phyloP scores from a whole-genome alignment of 2,888 invertebrate genomes.

The Gisinianus flammeolus region DNA sequence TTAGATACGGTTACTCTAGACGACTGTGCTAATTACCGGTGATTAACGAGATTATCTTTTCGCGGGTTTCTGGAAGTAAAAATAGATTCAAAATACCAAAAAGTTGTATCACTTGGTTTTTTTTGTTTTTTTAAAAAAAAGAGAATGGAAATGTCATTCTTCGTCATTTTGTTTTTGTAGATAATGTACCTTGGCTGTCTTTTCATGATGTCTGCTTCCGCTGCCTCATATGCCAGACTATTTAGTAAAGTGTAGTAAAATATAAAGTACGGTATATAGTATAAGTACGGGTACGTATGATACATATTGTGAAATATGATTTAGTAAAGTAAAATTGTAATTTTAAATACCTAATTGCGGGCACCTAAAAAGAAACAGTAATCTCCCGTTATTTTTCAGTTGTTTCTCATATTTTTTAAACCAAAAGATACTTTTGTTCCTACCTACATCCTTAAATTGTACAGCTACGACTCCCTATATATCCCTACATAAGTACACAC shows the following conservation, averaged over 20 bases:
- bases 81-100: background rate
- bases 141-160: background rate
- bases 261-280: background rate
- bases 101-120: background rate
- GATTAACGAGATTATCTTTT: conserved; percentile 71
- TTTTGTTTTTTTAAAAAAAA: no score
- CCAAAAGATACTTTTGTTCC: no score
- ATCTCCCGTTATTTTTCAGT: background rate
- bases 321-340: no score
- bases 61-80: conserved; percentile 42
- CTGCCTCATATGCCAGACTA: conserved; percentile 77
- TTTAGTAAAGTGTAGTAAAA: background rate
- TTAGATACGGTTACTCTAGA: no score
- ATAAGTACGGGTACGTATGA: no score
- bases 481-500: no score
- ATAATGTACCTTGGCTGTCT: conserved; percentile 72
- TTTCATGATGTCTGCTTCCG: conserved; percentile 89
- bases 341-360: conserved; percentile 51
- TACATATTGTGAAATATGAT: no score
- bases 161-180: background rate
- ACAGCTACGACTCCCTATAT: no score
- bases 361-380: conserved; percentile 43
- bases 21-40: conserved; percentile 65
- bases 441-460: no score
- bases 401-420: no score